Evolutionary conservation across 1,140 invertebrate genomes (phyloP).

Genomic region (Dysdera silvatica): DNA sequence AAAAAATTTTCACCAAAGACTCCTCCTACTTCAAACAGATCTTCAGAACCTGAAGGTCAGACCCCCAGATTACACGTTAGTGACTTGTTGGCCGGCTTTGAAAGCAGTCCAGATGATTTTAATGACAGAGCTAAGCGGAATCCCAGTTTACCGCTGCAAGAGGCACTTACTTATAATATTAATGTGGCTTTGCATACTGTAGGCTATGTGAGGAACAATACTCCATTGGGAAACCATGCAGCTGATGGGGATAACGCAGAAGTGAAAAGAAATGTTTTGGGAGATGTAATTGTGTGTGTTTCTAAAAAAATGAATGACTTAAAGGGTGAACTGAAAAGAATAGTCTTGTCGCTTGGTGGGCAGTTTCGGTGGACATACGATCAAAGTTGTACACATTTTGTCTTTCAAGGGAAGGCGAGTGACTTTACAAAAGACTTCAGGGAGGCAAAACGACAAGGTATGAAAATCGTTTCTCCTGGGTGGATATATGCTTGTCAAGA

Average conservation of each 20-base stretch:
- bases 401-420: conserved; percentile 45
- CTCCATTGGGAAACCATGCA: conserved; percentile 26
- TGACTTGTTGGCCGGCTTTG: no score
- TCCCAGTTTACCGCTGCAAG: not conserved
- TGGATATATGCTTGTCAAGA: conserved; percentile 47
- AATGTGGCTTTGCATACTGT: conserved; percentile 19
- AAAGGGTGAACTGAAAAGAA: conserved; percentile 43
- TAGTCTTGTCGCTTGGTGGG: conserved; percentile 44
- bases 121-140: not conserved
- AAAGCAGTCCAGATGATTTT: not conserved
- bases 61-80: no score
- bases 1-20: no score
- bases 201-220: not conserved
- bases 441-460: conserved; percentile 42
- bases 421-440: conserved; percentile 46
- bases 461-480: conserved; percentile 46
- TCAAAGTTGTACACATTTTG: conserved; percentile 45
- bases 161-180: conserved; percentile 34
- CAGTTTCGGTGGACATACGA: conserved; percentile 45
- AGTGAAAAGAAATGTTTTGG: conserved; percentile 35
- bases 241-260: not conserved
- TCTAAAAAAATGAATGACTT: conserved; percentile 42
- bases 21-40: no score
- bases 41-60: no score
- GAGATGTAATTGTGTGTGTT: conserved; percentile 44